Conservation (phyloP, 2,888 invertebrate species). For the Orchesella flavescens region DNA sequence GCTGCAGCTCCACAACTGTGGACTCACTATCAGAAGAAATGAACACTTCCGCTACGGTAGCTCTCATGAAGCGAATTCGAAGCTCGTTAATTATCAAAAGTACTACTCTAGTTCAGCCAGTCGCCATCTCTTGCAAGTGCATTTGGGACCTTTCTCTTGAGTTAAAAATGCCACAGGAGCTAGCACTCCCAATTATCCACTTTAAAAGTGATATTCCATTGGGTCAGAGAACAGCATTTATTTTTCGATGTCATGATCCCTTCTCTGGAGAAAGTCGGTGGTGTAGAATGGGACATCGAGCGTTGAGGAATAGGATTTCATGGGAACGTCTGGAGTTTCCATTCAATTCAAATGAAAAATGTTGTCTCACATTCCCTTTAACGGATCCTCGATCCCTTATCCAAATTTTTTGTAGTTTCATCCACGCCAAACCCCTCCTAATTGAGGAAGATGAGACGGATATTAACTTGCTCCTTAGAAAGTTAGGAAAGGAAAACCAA, state of each 20-base stretch:
- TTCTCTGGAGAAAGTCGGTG: conserved; percentile 6
- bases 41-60: conserved; percentile 1
- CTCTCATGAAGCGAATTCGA: conserved; percentile 14
- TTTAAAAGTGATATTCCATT: conserved; percentile 25
- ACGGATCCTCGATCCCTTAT: conserved; percentile 51
- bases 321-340: conserved; percentile 58
- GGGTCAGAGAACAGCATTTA: conserved; percentile 37
- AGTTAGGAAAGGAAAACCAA: neutral
- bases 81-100: neutral
- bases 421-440: conserved; percentile 30
- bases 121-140: conserved; percentile 3
- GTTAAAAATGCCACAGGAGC: conserved; percentile 3
- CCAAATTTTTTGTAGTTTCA: conserved; percentile 44
- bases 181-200: conserved; percentile 9
- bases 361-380: conserved; percentile 49
- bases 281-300: conserved; percentile 34
- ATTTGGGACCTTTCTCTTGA: conserved; percentile 51
- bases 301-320: conserved; percentile 42
- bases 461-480: conserved; percentile 2
- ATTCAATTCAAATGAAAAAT: conserved; percentile 33
- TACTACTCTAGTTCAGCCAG: neutral
- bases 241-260: conserved; percentile 10
- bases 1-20: neutral
- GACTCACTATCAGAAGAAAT: neutral
- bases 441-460: conserved; percentile 34